Evolutionary conservation across 2,113 vertebrate genomes (phyloP), one percentile per base, ranked within the genome.

Genomic region (Pomatorhinus ruficollis): DNA sequence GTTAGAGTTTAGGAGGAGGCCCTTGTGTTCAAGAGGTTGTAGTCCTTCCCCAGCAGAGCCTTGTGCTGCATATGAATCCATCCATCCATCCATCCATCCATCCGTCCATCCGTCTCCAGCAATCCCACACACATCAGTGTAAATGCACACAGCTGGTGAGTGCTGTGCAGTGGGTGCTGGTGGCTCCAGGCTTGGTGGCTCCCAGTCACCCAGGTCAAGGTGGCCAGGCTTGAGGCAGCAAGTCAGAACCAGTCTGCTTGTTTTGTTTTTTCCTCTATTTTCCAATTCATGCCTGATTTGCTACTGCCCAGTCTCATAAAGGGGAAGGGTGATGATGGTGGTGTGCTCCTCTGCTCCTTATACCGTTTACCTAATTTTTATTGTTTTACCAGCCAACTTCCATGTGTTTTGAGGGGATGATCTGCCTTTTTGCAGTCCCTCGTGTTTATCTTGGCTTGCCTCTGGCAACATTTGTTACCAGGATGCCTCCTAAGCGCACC

Each of bases 61-160:
- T 40, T 47, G 25, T 47, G 44, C 13, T 83, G 21, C 8, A 2
- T 13, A 12, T 35, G 23, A 64, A 68, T 45, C 71, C 2, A 0
- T 54, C 94, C 60, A 54, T 56, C 61, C 60, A 31, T 53, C 33
- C 45, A 24, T 47, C 33, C n/a, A 39, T 42, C 76, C 8, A 4
- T 37, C 93, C 15, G 3, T 53, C 66, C 27, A 7, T 0, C 18
- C 3, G 30, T 20, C n/a, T 47, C 54, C n/a, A 72, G 56, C 60
- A 70, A 6, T 52, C 30, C 61, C 17, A 3, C 2, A 2, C 5
- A 2, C 6, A 4, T 16, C 15, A 70, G 19, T 53, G 44, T 63
- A 5, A 17, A 39, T 33, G 1, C 35, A 20, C n/a, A 2, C 6
- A 27, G 7, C n/a, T 2, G 18, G 4, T 2, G 12, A 31, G 11